Evolutionary conservation across 2,113 vertebrate genomes (phyloP).

Genomic region (Tetrao urogallus): DNA sequence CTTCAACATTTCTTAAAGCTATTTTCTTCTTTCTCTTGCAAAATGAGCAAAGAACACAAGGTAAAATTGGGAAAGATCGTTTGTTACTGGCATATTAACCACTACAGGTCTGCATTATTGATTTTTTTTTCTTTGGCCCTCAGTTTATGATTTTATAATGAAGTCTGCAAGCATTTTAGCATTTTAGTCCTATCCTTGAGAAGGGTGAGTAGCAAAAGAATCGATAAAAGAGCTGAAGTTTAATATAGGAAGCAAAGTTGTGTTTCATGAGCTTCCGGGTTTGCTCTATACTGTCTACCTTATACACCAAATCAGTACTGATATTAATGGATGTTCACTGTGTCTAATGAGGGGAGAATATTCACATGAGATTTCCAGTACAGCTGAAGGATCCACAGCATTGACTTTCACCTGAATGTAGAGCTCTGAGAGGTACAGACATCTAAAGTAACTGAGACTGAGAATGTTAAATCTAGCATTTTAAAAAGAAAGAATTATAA

Average conservation of each 20-base stretch:
- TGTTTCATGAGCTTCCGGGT: not conserved
- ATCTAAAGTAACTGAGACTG: not conserved
- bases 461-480: not conserved
- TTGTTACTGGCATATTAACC: conserved; percentile 32
- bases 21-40: conserved; percentile 11
- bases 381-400: not conserved
- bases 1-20: not conserved
- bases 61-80: not conserved
- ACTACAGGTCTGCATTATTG: not conserved
- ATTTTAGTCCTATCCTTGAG: conserved; percentile 24
- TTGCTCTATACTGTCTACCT: not conserved
- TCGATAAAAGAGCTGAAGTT: conserved; percentile 13
- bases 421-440: not conserved
- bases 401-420: not conserved
- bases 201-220: not conserved
- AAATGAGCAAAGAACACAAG: not conserved
- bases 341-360: not conserved
- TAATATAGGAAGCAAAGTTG: not conserved
- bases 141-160: conserved; percentile 29
- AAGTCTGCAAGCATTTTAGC: conserved; percentile 21
- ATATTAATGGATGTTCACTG: conserved; percentile 1
- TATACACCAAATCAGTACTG: not conserved
- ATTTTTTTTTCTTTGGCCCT: not conserved
- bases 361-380: not conserved
- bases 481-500: not conserved